phyloP scores from a whole-genome alignment of 2,888 invertebrate species.

The Heliconius ismenius region DNA sequence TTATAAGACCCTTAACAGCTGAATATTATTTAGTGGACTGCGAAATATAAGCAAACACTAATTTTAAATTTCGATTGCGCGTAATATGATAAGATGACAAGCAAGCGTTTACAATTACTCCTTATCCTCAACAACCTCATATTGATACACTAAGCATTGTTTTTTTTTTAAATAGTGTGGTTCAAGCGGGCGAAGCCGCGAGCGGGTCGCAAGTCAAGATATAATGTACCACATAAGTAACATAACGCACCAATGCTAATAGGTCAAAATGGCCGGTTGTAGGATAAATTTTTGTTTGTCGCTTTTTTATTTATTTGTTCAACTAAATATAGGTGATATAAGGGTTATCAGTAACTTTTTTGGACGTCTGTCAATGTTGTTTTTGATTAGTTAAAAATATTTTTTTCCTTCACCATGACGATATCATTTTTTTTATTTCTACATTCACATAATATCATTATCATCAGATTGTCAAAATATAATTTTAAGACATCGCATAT shows the following conservation, averaged over 20 bases:
- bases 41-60: neutral
- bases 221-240: neutral
- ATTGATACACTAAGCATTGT: no score
- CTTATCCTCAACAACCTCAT: no score
- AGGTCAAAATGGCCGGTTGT: neutral
- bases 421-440: neutral
- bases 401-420: neutral
- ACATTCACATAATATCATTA: no score
- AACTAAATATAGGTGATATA: slow-evolving; percentile 1
- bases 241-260: neutral
- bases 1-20: neutral
- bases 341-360: slow-evolving; percentile 2
- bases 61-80: neutral
- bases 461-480: neutral
- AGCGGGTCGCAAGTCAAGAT: neutral
- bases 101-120: no score
- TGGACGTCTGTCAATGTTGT: neutral
- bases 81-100: no score
- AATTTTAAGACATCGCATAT: neutral
- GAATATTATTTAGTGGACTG: neutral
- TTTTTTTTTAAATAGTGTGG: no score
- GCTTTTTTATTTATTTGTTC: neutral
- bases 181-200: no score
- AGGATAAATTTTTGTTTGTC: neutral
- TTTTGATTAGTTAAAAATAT: neutral